These are phyloP conservation scores for Apodemia duryi DNA, from an alignment of 2,888 invertebrate species.

Conservation along the genomic window DNA sequence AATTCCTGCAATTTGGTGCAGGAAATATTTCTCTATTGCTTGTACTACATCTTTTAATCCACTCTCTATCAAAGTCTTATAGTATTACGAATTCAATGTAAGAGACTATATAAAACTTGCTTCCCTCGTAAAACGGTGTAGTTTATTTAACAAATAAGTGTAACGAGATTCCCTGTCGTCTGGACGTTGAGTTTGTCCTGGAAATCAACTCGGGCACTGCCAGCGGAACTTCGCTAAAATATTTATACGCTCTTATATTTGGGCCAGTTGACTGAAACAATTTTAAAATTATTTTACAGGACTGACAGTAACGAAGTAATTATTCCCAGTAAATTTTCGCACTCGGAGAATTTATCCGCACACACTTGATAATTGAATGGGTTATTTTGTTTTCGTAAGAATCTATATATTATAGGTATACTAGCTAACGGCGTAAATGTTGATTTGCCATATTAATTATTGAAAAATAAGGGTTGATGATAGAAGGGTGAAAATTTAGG, in stretches of 20 bases:
- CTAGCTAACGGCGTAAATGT: too few relatives aligned
- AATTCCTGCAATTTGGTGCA: too few relatives aligned
- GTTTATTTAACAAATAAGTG: slow-evolving; percentile 12
- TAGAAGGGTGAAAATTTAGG: too few relatives aligned
- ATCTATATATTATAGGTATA: too few relatives aligned
- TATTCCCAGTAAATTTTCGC: background rate
- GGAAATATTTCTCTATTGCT: too few relatives aligned
- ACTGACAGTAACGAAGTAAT: background rate
- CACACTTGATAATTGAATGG: too few relatives aligned
- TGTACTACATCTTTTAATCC: too few relatives aligned
- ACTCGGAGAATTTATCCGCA: background rate
- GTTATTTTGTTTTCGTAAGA: too few relatives aligned
- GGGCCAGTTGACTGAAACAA: background rate
- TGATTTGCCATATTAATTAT: too few relatives aligned
- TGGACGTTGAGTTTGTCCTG: slow-evolving; percentile 9
- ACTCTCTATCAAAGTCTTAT: too few relatives aligned
- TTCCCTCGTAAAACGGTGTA: background rate
- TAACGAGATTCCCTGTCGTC: slow-evolving; percentile 1
- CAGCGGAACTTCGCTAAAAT: background rate
- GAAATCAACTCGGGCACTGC: background rate
- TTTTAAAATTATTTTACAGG: background rate
- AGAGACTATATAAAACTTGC: background rate
- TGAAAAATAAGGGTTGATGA: too few relatives aligned
- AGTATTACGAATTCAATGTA: background rate
- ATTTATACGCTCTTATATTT: slow-evolving; percentile 4